Evolutionary conservation across 2,113 vertebrate species (phyloP).

Genomic region (Tor tambroides): DNA sequence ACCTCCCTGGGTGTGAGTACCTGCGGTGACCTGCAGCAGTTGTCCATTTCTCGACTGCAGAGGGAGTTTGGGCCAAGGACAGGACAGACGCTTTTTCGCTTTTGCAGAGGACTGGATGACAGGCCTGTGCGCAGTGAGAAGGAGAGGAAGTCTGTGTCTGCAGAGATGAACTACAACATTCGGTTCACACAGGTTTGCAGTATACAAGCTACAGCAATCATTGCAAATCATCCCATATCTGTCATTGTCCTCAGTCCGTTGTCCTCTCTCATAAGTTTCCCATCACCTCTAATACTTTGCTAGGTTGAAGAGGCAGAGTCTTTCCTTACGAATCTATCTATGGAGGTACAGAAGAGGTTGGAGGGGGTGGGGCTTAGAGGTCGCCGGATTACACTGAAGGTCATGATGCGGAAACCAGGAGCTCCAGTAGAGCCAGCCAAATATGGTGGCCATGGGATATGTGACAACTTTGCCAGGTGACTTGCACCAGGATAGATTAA

Average conservation of each 20-base stretch:
- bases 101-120: conserved; percentile 94
- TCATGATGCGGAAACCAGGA: conserved; percentile 94
- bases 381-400: conserved; percentile 89
- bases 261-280: background rate
- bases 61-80: conserved; percentile 95
- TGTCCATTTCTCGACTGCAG: conserved; percentile 90
- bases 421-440: conserved; percentile 92
- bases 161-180: conserved; percentile 99
- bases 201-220: background rate
- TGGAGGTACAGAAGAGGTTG: conserved; percentile 92
- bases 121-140: conserved; percentile 92
- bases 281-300: background rate
- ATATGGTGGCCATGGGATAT: conserved; percentile 95
- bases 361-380: conserved; percentile 86
- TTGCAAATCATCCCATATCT: background rate
- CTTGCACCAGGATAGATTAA: background rate
- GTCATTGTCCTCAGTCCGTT: background rate
- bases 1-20: conserved; percentile 86
- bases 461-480: conserved; percentile 91
- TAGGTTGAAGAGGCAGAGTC: conserved; percentile 91
- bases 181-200: conserved; percentile 86
- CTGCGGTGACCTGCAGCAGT: conserved; percentile 92
- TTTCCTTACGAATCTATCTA: conserved; percentile 89
- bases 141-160: conserved; percentile 95
- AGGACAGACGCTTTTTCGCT: conserved; percentile 93